Evolutionary conservation across 2,113 vertebrate species (phyloP).

Genomic region (Chamaea fasciata): DNA sequence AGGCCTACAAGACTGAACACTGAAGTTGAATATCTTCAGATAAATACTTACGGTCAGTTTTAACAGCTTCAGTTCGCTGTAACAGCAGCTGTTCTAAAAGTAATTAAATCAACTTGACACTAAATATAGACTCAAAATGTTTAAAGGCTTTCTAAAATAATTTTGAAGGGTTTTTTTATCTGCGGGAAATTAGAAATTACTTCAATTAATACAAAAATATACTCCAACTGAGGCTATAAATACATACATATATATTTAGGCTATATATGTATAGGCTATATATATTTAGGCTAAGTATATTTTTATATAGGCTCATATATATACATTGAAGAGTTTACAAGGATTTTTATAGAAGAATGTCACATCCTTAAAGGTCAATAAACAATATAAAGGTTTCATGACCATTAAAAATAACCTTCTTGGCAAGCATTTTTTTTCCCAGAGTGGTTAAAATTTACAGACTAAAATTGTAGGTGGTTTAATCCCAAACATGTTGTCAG

Average conservation of each 20-base stretch:
- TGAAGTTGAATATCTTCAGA: not conserved
- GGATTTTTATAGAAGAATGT: conserved; percentile 27
- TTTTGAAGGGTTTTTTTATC: conserved; percentile 46
- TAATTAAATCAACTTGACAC: conserved; percentile 58
- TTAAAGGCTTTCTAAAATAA: conserved; percentile 58
- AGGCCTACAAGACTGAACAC: not conserved
- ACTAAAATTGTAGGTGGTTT: not conserved
- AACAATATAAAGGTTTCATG: not conserved
- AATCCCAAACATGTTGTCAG: not conserved
- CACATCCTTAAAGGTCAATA: conserved; percentile 41
- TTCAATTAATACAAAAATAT: conserved; percentile 60
- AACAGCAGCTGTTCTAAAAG: conserved; percentile 57
- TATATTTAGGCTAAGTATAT: conserved; percentile 14
- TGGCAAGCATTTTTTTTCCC: not conserved
- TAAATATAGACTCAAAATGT: conserved; percentile 52
- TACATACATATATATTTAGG: conserved; percentile 30
- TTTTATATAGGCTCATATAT: not conserved
- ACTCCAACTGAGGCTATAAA: conserved; percentile 39
- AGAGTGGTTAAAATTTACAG: not conserved
- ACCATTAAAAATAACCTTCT: not conserved
- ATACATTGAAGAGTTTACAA: conserved; percentile 26
- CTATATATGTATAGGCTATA: conserved; percentile 15
- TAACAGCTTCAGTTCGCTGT: conserved; percentile 7
- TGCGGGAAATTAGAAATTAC: conserved; percentile 52
- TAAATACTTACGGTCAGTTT: conserved; percentile 40